Evolutionary conservation across 2,113 vertebrate species (phyloP).

Genomic region (Theristicus caerulescens): DNA sequence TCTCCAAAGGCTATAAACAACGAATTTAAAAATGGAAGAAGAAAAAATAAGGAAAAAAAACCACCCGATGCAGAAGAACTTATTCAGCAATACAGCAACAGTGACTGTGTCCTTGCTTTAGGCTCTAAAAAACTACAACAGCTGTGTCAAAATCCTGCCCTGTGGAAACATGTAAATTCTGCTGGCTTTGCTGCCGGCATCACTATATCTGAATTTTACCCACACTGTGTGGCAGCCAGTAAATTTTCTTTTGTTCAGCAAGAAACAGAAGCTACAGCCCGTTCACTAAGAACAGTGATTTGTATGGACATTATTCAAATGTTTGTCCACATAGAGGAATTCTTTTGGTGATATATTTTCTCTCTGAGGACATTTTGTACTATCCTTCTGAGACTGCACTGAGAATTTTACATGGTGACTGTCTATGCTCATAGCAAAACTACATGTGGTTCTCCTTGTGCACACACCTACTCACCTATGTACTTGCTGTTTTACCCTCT

Average conservation of each 20-base stretch:
- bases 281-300: neutral
- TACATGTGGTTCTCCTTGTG: neutral
- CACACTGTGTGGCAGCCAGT: neutral
- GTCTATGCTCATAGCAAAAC: neutral
- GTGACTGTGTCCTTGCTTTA: neutral
- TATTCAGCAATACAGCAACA: neutral
- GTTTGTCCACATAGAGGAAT: neutral
- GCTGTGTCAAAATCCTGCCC: neutral
- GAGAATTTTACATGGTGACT: neutral
- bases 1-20: neutral
- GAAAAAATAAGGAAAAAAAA: neutral
- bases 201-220: slow-evolving; percentile 11
- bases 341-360: neutral
- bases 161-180: neutral
- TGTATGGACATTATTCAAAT: neutral
- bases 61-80: neutral
- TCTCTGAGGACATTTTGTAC: neutral
- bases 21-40: neutral
- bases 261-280: neutral
- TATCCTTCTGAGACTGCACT: neutral
- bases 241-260: slow-evolving; percentile 1
- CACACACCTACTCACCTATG: neutral
- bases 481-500: neutral
- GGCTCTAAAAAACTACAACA: neutral
- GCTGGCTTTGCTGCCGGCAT: neutral